Base-by-base conservation (phyloP, 2,113 vertebrate genomes). In the Penelope pileata region DNA sequence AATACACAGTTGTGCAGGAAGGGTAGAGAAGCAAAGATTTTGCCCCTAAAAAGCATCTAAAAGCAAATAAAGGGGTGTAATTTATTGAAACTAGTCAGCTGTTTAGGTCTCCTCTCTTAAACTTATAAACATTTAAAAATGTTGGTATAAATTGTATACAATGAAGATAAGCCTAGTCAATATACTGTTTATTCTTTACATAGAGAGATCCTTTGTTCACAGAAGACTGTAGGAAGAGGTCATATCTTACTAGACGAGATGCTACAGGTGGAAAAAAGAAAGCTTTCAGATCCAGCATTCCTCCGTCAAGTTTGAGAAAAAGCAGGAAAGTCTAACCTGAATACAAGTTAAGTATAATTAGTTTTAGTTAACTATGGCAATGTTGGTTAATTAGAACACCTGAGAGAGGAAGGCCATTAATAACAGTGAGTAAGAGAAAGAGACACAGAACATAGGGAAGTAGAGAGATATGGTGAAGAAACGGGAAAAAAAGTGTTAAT, bases 21-120 rank as follows among this genome's bases (percentile, higher is more conserved):
- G 16, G 18, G 66, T 16, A 73, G 24, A 68, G 48, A 77, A 83
- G 29, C 36, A 90, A 82, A 66, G 38, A 63, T 66, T 89, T 78
- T 85, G 48, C 10, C 59, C 23, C 42, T 83, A 59, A 67, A 90
- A 92, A 83, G 9, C 7, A n/a, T 80, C 43, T 74, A 53, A 91
- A 69, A 89, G 38, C 63, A 91, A 91, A 89, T 83, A 83, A 75
- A 88, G 34, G 30, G 8, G 32, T 86, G 26, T 50, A 88, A 83
- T 93, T 83, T 76, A 90, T 47, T 80, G 87, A 74, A 96, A 92
- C 40, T 69, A 77, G 29, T 59, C 45, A 80, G 19, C 80, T 92
- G 83, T 74, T 86, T 88, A 70, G 21, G 29, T 70, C 16, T 86
- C 85, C 27, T 80, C 29, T 94, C 86, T 89, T 68, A 83, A 83